phyloP scores from a whole-genome alignment of 2,888 invertebrate genomes.

The Pseudanteris insignis region DNA sequence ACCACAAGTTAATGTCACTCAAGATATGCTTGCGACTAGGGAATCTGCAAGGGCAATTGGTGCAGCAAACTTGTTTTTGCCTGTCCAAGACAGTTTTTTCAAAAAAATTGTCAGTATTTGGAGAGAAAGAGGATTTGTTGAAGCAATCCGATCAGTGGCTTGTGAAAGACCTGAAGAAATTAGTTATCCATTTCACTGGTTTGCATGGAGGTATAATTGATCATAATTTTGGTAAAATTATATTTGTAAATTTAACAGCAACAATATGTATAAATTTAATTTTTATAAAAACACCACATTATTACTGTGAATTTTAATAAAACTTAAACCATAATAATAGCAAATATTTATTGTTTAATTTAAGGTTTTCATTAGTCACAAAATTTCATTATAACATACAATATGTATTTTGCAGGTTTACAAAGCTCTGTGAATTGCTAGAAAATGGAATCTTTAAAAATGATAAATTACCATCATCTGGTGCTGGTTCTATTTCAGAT shows the following conservation, averaged over 20 bases:
- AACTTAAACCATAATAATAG: too few species aligned
- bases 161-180: constrained; percentile 69
- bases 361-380: too few species aligned
- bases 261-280: neutral
- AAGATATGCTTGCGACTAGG: constrained; percentile 71
- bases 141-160: constrained; percentile 73
- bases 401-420: constrained; percentile 50
- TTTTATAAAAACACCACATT: too few species aligned
- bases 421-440: constrained; percentile 54
- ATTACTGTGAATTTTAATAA: too few species aligned
- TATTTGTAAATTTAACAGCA: neutral
- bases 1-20: constrained; percentile 76
- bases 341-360: too few species aligned
- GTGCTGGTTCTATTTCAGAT: constrained; percentile 60
- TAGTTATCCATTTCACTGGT: constrained; percentile 67
- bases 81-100: constrained; percentile 76
- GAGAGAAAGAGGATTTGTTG: constrained; percentile 78
- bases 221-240: neutral
- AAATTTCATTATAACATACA: too few species aligned
- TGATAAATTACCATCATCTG: constrained; percentile 57
- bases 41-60: constrained; percentile 69
- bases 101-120: constrained; percentile 80
- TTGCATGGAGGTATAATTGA: constrained; percentile 56
- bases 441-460: constrained; percentile 58
- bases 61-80: constrained; percentile 70